These are phyloP conservation scores for Epirrhoe tristata DNA, from an alignment of 2,888 invertebrate species.

Conservation along the genomic window DNA sequence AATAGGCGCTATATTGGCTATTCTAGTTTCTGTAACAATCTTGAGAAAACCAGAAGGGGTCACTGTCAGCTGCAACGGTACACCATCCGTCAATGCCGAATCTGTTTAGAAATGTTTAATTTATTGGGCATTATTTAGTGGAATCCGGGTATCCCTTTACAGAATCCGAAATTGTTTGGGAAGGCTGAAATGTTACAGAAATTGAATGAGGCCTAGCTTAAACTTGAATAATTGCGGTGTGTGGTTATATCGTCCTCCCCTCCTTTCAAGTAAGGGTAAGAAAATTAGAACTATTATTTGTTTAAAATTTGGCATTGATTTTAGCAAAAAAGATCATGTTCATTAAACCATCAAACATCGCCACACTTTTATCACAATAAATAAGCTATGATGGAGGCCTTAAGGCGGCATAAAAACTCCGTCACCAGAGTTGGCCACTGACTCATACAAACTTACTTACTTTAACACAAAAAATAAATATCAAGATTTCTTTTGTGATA, in stretches of 20 bases:
- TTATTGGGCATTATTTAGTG: slow-evolving; percentile 31
- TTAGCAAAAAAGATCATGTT: too few species aligned
- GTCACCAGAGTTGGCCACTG: too few species aligned
- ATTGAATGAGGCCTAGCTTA: background rate
- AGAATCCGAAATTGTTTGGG: slow-evolving; percentile 4
- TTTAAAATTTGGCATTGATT: too few species aligned
- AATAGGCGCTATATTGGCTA: background rate
- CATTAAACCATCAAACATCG: too few species aligned
- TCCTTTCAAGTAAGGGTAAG: too few species aligned
- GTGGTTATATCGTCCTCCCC: background rate
- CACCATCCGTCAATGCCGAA: slow-evolving; percentile 33
- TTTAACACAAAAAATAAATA: too few species aligned
- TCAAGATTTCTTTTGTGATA: too few species aligned
- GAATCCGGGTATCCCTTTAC: slow-evolving; percentile 13
- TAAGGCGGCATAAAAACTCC: too few species aligned
- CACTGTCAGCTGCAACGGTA: slow-evolving; percentile 33
- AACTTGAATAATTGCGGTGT: slow-evolving; percentile 5
- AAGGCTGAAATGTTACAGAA: slow-evolving; percentile 5
- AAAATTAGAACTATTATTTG: too few species aligned
- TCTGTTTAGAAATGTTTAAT: slow-evolving; percentile 33
- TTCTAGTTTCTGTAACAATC: slow-evolving; percentile 24
- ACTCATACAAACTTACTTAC: too few species aligned
- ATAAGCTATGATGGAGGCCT: too few species aligned
- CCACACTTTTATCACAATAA: too few species aligned
- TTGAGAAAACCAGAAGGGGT: slow-evolving; percentile 28